A percentile compares a stretch with the other conserved stretches of the same genome.
phyloP scores from a whole-genome alignment of 2,113 vertebrate genomes.

The Toxostoma redivivum region DNA sequence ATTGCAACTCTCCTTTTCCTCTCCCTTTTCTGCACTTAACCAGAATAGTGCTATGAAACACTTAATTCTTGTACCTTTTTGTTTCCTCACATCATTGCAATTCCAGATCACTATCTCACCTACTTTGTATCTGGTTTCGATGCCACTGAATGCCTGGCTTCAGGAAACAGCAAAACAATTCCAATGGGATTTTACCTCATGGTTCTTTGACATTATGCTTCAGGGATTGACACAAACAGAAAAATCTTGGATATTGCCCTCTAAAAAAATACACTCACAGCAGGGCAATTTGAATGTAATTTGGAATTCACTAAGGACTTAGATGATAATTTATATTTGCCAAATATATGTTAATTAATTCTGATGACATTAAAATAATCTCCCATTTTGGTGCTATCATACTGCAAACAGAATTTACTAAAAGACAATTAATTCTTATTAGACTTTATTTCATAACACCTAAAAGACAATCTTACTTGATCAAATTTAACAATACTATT shows the following conservation, averaged over 20 bases:
- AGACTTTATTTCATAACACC: neutral
- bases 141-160: neutral
- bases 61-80: neutral
- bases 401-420: neutral
- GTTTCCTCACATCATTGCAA: neutral
- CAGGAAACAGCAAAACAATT: slow-evolving; percentile 15
- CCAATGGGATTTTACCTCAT: neutral
- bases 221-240: neutral
- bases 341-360: slow-evolving; percentile 64
- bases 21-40: neutral
- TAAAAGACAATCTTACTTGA: neutral
- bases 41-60: neutral
- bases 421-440: neutral
- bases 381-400: slow-evolving; percentile 13
- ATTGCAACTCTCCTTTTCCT: neutral
- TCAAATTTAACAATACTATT: neutral
- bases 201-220: neutral
- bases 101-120: neutral
- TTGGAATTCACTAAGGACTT: slow-evolving; percentile 28
- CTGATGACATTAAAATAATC: slow-evolving; percentile 34
- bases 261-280: neutral
- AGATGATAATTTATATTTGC: neutral
- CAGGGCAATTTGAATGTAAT: neutral
- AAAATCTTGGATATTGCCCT: neutral
- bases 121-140: neutral